These are phyloP conservation scores for Aselliscus stoliczkanus DNA, from an alignment of 2,797 vertebrate genomes.

Conservation along the genomic window DNA sequence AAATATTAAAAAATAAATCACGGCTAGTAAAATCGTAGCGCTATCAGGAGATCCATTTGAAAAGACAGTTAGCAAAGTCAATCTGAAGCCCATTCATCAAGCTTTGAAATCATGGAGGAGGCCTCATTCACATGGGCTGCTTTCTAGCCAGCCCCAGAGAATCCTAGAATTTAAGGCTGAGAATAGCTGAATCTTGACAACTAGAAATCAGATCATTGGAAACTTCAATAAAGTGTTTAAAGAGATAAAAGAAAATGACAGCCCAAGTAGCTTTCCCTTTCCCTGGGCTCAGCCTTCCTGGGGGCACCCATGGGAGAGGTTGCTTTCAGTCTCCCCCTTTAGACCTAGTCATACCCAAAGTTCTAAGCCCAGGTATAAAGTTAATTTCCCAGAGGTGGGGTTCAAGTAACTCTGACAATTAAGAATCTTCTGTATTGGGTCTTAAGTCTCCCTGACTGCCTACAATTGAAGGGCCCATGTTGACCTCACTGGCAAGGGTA, in stretches of 20 bases:
- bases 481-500: neutral
- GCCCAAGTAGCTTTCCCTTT: neutral
- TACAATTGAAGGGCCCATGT: neutral
- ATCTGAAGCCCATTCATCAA: constrained; percentile 19
- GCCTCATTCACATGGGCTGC: neutral
- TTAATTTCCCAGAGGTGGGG: neutral
- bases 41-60: constrained; percentile 57
- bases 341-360: neutral
- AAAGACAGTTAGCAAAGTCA: constrained; percentile 47
- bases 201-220: neutral
- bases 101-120: neutral
- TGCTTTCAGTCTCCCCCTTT: neutral
- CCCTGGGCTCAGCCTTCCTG: neutral
- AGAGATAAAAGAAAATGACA: constrained; percentile 25
- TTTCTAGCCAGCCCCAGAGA: neutral
- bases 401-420: neutral
- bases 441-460: neutral
- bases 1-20: constrained; percentile 72
- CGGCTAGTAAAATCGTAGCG: constrained; percentile 39
- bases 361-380: neutral
- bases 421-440: neutral
- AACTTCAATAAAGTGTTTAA: constrained; percentile 39
- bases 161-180: neutral
- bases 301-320: fast-evolving
- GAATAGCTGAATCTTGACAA: constrained; percentile 15